A percentile compares a stretch with the other conserved stretches of the same genome.
Evolutionary conservation across 2,888 invertebrate genomes (phyloP).

Genomic region (Chaitophorus viminalis): DNA sequence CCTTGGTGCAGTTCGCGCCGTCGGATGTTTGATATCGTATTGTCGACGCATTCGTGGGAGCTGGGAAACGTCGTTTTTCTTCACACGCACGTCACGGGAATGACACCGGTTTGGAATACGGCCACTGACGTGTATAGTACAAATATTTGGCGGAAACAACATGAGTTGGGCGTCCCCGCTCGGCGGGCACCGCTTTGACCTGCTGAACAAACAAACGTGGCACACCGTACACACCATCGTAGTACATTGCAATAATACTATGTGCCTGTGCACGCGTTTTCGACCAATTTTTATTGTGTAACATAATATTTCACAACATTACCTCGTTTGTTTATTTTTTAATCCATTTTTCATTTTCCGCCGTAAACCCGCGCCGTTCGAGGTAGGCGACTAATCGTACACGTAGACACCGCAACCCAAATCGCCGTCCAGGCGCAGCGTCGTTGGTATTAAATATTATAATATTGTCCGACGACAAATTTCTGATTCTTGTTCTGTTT

Average conservation of each 20-base stretch:
- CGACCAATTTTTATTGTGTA: background rate
- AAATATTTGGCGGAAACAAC: constrained; percentile 50
- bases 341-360: too few relatives aligned
- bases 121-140: constrained; percentile 33
- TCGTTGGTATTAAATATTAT: background rate
- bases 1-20: too few relatives aligned
- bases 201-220: constrained; percentile 53
- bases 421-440: background rate
- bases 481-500: background rate
- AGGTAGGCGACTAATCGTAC: constrained; percentile 17
- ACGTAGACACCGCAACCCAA: background rate
- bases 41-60: too few relatives aligned
- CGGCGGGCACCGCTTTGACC: background rate
- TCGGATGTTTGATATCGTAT: too few relatives aligned
- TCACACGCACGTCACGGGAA: background rate
- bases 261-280: background rate
- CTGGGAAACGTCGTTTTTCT: background rate
- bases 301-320: too few relatives aligned
- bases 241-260: background rate
- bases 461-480: background rate
- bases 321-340: too few relatives aligned
- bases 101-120: constrained; percentile 17
- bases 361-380: background rate
- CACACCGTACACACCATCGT: background rate
- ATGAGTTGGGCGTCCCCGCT: background rate